Base-by-base conservation (phyloP, 2,113 vertebrate genomes). In the Syngnathoides biaculeatus region DNA sequence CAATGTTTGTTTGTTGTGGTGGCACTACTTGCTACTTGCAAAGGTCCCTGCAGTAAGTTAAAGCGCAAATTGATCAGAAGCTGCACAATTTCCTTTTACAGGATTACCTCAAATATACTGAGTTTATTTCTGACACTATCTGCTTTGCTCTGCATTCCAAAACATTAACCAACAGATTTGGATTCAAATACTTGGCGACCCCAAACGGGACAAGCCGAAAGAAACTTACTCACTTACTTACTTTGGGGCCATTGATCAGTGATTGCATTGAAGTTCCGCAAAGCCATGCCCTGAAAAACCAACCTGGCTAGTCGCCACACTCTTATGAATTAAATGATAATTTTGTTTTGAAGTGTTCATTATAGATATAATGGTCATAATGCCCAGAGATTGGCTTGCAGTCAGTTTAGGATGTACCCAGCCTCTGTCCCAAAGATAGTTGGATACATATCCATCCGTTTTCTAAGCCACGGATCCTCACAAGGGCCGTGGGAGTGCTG, bases 1-100 rank as follows among this genome's bases (percentile, higher is more conserved):
- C 84, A 90, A 88, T 77, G 78, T 89, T 87, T 84, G 70, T 83
- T 90, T 90, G 81, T 86, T 80, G 79, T 86, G 77, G 64, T 79
- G 74, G 70, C 77, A 73, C 50, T 77, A 4, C 15, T 6, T 72
- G 71, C 78, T 75, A 55, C n/a, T n/a, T n/a, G n/a, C 69, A 68
- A 62, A 59, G 68, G 55, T 39, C 48, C 67, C 78, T 81, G 8
- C 53, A 27, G 24, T 2, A 6, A 11, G 24, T 56, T 56, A 26
- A 56, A 26, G 11, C 12, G 15, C 27, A 8, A 62, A 64, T 59
- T 55, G 7, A 60, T 66, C 19, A 47, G 12, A 59, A 71, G 53
- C 26, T 38, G 30, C 10, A 57, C 11, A 19, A 15, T 67, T 42
- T 45, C 4, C 22, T 26, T 27, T 4, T 11, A 42, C 2, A 42